phyloP scores from a whole-genome alignment of 2,113 vertebrate species.

The Catharus minimus region DNA sequence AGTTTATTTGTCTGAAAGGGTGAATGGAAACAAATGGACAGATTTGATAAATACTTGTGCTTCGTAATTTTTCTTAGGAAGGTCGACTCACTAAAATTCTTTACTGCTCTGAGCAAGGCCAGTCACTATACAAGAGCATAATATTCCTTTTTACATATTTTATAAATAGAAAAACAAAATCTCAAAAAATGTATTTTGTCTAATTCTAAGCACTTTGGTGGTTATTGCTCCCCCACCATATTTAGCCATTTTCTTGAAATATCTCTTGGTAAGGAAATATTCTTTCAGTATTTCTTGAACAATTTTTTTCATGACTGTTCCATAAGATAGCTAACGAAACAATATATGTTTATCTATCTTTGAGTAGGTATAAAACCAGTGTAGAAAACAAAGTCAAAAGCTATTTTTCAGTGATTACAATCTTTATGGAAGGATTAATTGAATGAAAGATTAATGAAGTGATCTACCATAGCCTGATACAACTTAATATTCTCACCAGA shows the following conservation, averaged over 20 bases:
- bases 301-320: neutral
- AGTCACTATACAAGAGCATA: neutral
- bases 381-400: neutral
- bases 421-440: neutral
- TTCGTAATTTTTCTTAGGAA: neutral
- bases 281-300: neutral
- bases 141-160: neutral
- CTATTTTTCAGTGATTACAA: neutral
- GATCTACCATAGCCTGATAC: neutral
- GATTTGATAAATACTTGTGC: neutral
- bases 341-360: neutral
- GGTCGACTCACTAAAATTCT: neutral
- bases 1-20: neutral
- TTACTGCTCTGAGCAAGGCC: neutral
- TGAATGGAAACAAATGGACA: neutral
- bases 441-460: neutral
- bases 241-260: neutral
- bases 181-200: neutral
- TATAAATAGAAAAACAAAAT: neutral
- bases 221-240: neutral
- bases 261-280: neutral
- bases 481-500: neutral
- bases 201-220: neutral
- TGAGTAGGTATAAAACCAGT: neutral
- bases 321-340: neutral